Evolutionary conservation across 1,140 invertebrate species (phyloP).

Genomic region (Limonius californicus): DNA sequence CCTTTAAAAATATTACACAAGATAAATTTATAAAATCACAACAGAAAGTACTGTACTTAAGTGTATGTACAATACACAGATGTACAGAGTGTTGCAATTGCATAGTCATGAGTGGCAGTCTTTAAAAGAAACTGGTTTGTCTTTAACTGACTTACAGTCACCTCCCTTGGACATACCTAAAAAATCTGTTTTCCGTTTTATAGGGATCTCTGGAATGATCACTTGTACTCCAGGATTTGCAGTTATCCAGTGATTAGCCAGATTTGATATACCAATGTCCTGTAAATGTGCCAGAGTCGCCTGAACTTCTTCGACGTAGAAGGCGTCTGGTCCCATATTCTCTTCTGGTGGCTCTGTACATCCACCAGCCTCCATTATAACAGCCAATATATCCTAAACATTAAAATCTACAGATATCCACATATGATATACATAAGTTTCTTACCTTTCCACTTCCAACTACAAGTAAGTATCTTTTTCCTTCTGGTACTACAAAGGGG

Average conservation of each 20-base stretch:
- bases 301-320: conserved; percentile 67
- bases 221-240: conserved; percentile 55
- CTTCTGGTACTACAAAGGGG: conserved; percentile 50
- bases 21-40: too few species aligned
- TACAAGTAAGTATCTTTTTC: conserved; percentile 67
- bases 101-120: too few species aligned
- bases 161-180: conserved; percentile 24
- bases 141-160: background rate
- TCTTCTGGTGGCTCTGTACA: conserved; percentile 46
- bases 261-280: conserved; percentile 58
- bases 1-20: too few species aligned
- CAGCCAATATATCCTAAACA: conserved; percentile 54
- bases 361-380: conserved; percentile 68
- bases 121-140: too few species aligned
- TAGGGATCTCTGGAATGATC: conserved; percentile 28
- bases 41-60: too few species aligned
- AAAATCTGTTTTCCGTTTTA: conserved; percentile 34
- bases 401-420: background rate
- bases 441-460: conserved; percentile 66
- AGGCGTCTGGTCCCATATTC: conserved; percentile 54
- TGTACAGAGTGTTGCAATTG: too few species aligned
- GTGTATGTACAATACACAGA: too few species aligned
- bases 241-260: conserved; percentile 59
- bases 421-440: background rate
- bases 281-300: conserved; percentile 64